These are phyloP conservation scores for Heliothis peltigera DNA, from an alignment of 2,888 invertebrate species.

Conservation along the genomic window DNA sequence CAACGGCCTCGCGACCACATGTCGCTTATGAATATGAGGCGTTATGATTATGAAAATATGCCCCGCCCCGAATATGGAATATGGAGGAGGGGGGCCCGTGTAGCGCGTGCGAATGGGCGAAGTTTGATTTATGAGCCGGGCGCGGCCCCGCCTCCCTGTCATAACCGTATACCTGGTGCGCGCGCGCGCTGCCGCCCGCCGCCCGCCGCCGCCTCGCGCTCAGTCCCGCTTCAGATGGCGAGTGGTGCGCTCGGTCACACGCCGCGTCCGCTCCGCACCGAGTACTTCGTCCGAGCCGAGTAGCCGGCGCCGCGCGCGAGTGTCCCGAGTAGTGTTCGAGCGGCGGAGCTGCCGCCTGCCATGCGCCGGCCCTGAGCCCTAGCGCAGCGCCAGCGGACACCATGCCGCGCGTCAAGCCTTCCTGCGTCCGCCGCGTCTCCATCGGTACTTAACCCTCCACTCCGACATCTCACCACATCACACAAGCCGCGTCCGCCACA, in stretches of 20 bases:
- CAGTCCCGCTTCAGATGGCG: constrained; percentile 90
- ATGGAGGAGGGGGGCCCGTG: constrained; percentile 91
- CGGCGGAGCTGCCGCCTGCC: constrained; percentile 76
- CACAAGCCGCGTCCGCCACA: constrained; percentile 63
- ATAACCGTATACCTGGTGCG: constrained; percentile 92
- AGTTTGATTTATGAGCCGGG: constrained; percentile 92
- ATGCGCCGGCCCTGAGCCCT: constrained; percentile 84
- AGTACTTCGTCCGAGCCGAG: constrained; percentile 77
- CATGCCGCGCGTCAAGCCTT: constrained; percentile 89
- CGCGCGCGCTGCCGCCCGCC: constrained; percentile 88
- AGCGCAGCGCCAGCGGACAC: constrained; percentile 72
- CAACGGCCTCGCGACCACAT: constrained; percentile 76
- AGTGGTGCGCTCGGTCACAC: constrained; percentile 84
- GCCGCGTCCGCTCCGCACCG: constrained; percentile 75
- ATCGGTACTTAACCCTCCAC: constrained; percentile 85
- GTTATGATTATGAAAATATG: constrained; percentile 90
- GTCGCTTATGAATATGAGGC: constrained; percentile 90
- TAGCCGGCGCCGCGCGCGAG: constrained; percentile 77
- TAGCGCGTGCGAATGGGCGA: constrained; percentile 91
- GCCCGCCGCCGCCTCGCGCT: constrained; percentile 84
- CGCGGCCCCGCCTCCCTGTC: constrained; percentile 92
- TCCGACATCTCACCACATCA: constrained; percentile 74
- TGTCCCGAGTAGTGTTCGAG: constrained; percentile 67
- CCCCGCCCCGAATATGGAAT: constrained; percentile 90
- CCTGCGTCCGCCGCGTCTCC: constrained; percentile 90